Conservation (phyloP, 2,888 invertebrate genomes). For the Oligia strigilis region DNA sequence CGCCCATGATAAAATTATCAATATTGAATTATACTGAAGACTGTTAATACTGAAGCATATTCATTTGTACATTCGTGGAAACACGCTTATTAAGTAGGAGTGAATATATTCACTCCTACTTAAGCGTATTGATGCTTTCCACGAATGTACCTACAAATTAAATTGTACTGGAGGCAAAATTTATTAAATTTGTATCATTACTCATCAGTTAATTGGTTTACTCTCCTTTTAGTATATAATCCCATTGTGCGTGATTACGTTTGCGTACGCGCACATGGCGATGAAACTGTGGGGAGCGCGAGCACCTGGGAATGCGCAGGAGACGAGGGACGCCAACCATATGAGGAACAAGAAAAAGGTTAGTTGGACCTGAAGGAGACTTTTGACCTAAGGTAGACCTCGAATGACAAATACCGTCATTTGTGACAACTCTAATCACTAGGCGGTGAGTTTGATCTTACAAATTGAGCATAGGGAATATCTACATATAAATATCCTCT, state of each 20-base stretch:
- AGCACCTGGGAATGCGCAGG: constrained; percentile 95
- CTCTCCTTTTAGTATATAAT: constrained; percentile 92
- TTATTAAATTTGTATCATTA: neutral
- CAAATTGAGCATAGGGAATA: neutral
- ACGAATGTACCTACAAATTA: too few relatives aligned
- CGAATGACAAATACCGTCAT: neutral
- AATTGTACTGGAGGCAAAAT: neutral
- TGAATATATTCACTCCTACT: too few relatives aligned
- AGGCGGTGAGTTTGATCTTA: neutral
- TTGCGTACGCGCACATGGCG: constrained; percentile 95
- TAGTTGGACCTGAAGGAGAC: constrained; percentile 50
- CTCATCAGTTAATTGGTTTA: constrained; percentile 25
- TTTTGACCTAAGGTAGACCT: neutral
- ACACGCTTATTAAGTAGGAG: neutral
- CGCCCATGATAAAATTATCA: neutral
- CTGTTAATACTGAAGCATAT: neutral
- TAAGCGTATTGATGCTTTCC: too few relatives aligned
- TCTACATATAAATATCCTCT: neutral
- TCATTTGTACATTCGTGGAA: neutral
- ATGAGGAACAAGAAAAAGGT: constrained; percentile 96
- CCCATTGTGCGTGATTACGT: constrained; percentile 95
- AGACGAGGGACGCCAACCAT: constrained; percentile 94
- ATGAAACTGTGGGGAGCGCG: constrained; percentile 94
- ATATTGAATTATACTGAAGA: neutral
- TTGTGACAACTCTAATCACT: neutral